Evolutionary conservation across 2,797 vertebrate genomes (phyloP).

Genomic region (Thamnophis elegans): DNA sequence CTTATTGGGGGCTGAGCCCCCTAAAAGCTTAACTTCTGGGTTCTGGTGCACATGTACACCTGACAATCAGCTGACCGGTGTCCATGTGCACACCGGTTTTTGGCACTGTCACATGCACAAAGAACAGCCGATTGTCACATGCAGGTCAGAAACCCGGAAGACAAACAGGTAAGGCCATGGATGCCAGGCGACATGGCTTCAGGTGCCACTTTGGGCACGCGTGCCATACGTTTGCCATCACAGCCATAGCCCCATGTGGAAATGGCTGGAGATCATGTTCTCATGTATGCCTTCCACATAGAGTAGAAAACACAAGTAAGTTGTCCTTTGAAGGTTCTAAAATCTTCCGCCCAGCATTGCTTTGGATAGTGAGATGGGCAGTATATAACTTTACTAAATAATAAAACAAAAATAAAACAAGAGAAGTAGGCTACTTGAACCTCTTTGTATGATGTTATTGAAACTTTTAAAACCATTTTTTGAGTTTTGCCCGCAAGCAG

Average conservation of each 20-base stretch:
- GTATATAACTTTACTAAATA: neutral
- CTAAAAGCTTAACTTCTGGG: no score
- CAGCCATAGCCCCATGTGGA: neutral
- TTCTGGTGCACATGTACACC: accelerated
- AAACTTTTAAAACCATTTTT: neutral
- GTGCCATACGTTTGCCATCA: no score
- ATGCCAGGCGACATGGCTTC: no score
- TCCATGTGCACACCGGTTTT: no score
- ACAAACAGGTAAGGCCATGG: no score
- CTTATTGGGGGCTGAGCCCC: no score
- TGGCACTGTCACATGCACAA: no score
- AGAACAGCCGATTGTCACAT: no score
- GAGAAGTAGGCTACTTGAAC: neutral
- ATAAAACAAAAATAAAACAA: neutral
- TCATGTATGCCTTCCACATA: neutral
- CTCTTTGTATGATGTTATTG: neutral
- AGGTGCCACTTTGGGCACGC: no score
- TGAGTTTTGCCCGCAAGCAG: neutral
- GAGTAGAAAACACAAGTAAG: neutral
- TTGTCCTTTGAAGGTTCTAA: neutral
- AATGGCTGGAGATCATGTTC: neutral
- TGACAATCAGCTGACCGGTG: no score
- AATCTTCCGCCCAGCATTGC: neutral
- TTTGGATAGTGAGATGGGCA: neutral
- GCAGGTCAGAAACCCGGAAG: no score